Conservation (phyloP, 2,888 invertebrate species). For the Leptinotarsa rubiginosa region DNA sequence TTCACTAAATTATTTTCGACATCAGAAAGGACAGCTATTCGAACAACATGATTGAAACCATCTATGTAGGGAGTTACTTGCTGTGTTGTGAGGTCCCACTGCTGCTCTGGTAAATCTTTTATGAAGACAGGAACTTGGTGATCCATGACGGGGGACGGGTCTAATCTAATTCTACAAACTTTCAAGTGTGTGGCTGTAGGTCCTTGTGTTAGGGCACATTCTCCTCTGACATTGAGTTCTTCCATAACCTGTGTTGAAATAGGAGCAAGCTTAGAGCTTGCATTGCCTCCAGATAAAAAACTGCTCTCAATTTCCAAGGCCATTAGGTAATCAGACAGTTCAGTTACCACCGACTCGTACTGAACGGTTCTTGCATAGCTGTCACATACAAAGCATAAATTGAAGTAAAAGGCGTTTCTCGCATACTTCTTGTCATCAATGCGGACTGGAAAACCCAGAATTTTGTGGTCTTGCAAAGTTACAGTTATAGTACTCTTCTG, state of each 20-base stretch:
- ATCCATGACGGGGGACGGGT: slow-evolving; percentile 85
- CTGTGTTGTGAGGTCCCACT: slow-evolving; percentile 95
- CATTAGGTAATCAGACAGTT: slow-evolving; percentile 91
- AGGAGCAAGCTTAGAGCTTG: slow-evolving; percentile 74
- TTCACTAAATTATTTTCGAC: slow-evolving; percentile 95
- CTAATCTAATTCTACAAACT: slow-evolving; percentile 83
- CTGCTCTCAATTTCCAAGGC: slow-evolving; percentile 88
- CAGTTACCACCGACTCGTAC: slow-evolving; percentile 94
- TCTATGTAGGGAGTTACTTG: slow-evolving; percentile 90
- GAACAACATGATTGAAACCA: slow-evolving; percentile 91
- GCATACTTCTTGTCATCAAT: slow-evolving; percentile 91
- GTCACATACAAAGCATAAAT: slow-evolving; percentile 94
- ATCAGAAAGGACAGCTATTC: slow-evolving; percentile 89
- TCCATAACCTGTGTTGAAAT: slow-evolving; percentile 83
- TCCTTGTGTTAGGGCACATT: slow-evolving; percentile 74
- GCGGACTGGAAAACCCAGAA: slow-evolving; percentile 91
- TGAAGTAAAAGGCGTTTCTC: slow-evolving; percentile 95
- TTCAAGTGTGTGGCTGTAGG: slow-evolving; percentile 91
- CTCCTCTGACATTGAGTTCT: slow-evolving; percentile 81
- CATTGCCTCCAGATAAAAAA: slow-evolving; percentile 83
- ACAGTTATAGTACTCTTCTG: slow-evolving; percentile 92
- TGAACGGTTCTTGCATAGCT: slow-evolving; percentile 89
- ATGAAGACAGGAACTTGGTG: slow-evolving; percentile 90
- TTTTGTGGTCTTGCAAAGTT: slow-evolving; percentile 82
- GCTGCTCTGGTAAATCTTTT: slow-evolving; percentile 66